Percentiles rank a stretch among this genome's conserved stretches.
These are phyloP conservation scores for Ptyas mucosa DNA, from an alignment of 2,113 vertebrate genomes.

Conservation along the genomic window DNA sequence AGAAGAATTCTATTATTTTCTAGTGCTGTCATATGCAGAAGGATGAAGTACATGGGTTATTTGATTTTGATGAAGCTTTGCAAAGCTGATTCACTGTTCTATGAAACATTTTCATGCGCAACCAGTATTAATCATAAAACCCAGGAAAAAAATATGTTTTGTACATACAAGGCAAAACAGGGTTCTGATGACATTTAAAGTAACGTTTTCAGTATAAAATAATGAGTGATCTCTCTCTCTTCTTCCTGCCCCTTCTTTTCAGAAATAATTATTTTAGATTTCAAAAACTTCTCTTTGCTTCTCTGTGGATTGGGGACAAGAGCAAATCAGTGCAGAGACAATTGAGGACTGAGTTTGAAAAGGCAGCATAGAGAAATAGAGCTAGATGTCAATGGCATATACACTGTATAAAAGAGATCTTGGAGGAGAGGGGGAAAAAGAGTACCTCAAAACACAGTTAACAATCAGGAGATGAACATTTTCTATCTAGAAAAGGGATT, in stretches of 20 bases:
- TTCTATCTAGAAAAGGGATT: background rate
- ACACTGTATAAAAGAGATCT: background rate
- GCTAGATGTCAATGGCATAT: background rate
- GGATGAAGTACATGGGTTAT: fast-evolving
- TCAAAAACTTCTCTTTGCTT: background rate
- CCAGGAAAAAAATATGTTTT: background rate
- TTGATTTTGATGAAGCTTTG: background rate
- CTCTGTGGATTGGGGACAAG: background rate
- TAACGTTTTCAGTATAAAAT: background rate
- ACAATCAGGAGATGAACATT: background rate
- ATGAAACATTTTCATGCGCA: slow-evolving; percentile 10
- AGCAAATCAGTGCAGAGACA: background rate
- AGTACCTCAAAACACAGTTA: background rate
- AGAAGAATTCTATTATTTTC: background rate
- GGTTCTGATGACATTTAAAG: background rate
- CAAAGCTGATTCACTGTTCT: background rate
- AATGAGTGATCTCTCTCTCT: background rate
- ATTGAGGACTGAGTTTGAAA: background rate
- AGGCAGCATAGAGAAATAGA: background rate
- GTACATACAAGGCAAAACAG: background rate
- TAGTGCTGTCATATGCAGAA: fast-evolving
- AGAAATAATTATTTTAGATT: background rate
- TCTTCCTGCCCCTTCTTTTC: background rate
- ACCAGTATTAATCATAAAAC: slow-evolving; percentile 14
- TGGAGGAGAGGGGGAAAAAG: background rate